Evolutionary conservation across 2,113 vertebrate genomes (phyloP).

Genomic region (Upupa epops): DNA sequence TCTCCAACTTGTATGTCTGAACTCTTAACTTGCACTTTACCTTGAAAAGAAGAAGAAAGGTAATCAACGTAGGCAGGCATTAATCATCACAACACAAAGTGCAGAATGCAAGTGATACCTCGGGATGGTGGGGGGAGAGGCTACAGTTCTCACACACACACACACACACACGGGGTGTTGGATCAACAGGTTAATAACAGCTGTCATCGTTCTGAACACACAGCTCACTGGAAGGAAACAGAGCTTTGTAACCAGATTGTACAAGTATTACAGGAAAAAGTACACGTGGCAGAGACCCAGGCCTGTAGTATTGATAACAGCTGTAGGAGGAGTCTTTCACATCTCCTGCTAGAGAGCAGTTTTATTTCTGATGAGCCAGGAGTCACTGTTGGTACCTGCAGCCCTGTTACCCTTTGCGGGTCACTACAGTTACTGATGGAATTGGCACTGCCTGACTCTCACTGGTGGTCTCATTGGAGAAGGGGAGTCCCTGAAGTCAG

Average conservation of each 20-base stretch:
- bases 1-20: constrained; percentile 99
- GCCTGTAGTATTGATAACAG: background rate
- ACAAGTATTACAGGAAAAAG: background rate
- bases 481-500: background rate
- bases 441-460: background rate
- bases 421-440: background rate
- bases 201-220: background rate
- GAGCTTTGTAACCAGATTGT: background rate
- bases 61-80: constrained; percentile 58
- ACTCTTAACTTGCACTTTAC: constrained; percentile 96
- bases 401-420: background rate
- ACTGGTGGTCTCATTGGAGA: background rate
- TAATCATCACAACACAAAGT: constrained; percentile 15
- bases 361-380: background rate
- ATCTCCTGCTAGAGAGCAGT: background rate
- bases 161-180: background rate
- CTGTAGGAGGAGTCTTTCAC: background rate
- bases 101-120: background rate
- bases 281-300: background rate
- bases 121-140: background rate
- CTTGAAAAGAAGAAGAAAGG: constrained; percentile 74
- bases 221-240: background rate
- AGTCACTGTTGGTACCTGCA: background rate
- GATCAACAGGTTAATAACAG: background rate
- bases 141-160: too few relatives aligned